Conservation (phyloP, 1,140 invertebrate genomes). For the Streblospio benedicti region DNA sequence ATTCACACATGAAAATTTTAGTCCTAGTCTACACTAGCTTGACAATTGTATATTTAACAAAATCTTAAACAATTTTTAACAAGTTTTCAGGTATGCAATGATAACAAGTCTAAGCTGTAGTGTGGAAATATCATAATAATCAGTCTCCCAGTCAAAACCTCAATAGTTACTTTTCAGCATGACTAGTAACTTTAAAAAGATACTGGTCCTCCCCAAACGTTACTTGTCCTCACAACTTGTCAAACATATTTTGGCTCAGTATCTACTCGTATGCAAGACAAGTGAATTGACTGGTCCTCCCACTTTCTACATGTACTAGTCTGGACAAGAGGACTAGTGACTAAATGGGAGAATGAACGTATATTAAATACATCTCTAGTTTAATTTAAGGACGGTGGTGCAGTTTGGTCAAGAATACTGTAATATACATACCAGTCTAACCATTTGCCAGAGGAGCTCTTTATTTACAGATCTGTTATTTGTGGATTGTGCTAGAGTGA, state of each 20-base stretch:
- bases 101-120: not conserved
- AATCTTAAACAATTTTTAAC: not conserved
- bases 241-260: not conserved
- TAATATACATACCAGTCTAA: conserved; percentile 47
- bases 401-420: no score
- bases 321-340: no score
- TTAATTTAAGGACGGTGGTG: no score
- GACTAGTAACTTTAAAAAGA: no score
- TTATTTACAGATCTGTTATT: conserved; percentile 50
- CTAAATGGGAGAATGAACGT: no score
- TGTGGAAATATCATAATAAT: not conserved
- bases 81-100: not conserved
- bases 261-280: not conserved
- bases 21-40: conserved; percentile 2
- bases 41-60: conserved; percentile 1
- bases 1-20: conserved; percentile 7
- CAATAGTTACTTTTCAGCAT: no score
- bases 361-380: no score
- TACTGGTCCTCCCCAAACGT: no score
- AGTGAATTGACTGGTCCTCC: no score
- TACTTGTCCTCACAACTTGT: not conserved
- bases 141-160: no score
- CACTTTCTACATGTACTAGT: no score
- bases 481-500: conserved; percentile 55
- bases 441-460: conserved; percentile 55